Percentiles rank a stretch among this genome's conserved stretches.
Evolutionary conservation across 2,888 invertebrate species (phyloP).

Genomic region (Orgyia antiqua): DNA sequence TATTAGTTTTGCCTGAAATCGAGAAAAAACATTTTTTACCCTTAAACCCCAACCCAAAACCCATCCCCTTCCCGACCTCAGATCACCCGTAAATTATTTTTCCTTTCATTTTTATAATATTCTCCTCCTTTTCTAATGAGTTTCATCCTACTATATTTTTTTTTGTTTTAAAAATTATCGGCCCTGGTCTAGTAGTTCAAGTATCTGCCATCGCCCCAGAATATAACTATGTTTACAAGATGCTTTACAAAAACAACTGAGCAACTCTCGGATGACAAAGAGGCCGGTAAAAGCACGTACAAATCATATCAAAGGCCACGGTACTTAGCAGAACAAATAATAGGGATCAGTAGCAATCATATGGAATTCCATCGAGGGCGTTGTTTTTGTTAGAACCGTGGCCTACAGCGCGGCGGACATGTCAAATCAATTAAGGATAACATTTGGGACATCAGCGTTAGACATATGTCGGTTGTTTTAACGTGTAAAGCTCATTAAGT

Average conservation of each 20-base stretch:
- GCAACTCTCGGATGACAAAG: slow-evolving; percentile 40
- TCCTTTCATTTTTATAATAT: too few relatives aligned
- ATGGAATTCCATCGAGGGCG: slow-evolving; percentile 37
- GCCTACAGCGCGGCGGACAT: slow-evolving; percentile 42
- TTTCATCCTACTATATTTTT: too few relatives aligned
- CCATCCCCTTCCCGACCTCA: too few relatives aligned
- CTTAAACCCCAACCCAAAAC: too few relatives aligned
- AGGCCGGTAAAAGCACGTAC: slow-evolving; percentile 54
- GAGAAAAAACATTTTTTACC: too few relatives aligned
- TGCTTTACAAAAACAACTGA: slow-evolving; percentile 30
- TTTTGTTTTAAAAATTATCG: too few relatives aligned
- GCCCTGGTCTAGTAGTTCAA: too few relatives aligned
- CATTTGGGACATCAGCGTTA: slow-evolving; percentile 31
- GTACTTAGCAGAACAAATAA: slow-evolving; percentile 66
- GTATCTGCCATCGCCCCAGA: slow-evolving; percentile 4
- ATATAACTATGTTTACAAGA: slow-evolving; percentile 10
- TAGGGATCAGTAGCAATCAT: slow-evolving; percentile 54
- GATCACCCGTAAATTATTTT: too few relatives aligned
- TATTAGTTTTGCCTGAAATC: too few relatives aligned
- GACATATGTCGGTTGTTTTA: slow-evolving; percentile 18
- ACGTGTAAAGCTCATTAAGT: slow-evolving; percentile 14
- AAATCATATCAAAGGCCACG: slow-evolving; percentile 44
- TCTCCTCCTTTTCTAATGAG: too few relatives aligned
- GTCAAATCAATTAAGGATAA: slow-evolving; percentile 63
- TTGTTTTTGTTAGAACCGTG: slow-evolving; percentile 53